phyloP scores from a whole-genome alignment of 1,140 invertebrate species.

The Spodoptera litura region DNA sequence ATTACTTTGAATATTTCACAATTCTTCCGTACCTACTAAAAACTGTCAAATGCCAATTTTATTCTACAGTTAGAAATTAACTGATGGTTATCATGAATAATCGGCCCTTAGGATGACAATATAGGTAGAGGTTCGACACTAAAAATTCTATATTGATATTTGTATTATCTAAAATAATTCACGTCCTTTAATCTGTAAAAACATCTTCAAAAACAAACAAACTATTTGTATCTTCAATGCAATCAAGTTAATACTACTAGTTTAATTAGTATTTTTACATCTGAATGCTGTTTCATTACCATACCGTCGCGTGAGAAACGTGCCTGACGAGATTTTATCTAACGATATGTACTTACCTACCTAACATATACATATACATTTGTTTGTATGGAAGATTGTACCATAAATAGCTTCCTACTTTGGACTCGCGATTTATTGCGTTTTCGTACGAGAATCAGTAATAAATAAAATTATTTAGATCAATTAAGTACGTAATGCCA shows the following conservation, averaged over 20 bases:
- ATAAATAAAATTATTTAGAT: background rate
- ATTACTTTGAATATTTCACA: no score
- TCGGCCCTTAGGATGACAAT: no score
- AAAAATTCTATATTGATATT: no score
- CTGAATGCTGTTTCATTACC: slow-evolving; percentile 30
- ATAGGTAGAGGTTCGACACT: no score
- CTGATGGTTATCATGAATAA: no score
- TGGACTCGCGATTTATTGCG: background rate
- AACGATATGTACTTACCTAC: background rate
- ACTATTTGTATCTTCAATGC: background rate
- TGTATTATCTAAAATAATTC: no score
- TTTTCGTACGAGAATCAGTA: background rate
- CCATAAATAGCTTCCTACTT: slow-evolving; percentile 24
- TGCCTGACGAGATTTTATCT: slow-evolving; percentile 25
- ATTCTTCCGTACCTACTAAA: no score
- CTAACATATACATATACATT: background rate
- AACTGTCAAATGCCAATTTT: no score
- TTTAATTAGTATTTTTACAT: slow-evolving; percentile 18
- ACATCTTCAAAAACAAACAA: background rate
- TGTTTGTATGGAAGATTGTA: background rate
- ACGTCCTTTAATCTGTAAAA: background rate
- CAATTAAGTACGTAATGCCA: no score
- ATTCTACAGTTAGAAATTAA: no score
- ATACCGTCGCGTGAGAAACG: slow-evolving; percentile 27
- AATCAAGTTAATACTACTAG: background rate